Evolutionary conservation across 2,888 invertebrate genomes (phyloP).

Genomic region (Trichacis sp.): DNA sequence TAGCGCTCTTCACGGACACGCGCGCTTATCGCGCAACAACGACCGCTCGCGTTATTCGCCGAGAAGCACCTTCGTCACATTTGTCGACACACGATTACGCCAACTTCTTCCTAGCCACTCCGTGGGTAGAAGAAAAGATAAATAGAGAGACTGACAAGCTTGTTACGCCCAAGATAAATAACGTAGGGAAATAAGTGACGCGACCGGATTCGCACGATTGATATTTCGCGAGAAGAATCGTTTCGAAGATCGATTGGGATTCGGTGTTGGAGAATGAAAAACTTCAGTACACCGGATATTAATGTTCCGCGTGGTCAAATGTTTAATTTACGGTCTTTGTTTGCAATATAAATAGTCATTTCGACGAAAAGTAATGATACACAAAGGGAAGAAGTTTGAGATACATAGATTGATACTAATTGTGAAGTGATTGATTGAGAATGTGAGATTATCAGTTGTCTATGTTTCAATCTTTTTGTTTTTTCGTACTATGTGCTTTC

Average conservation of each 20-base stretch:
- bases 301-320: too few relatives aligned
- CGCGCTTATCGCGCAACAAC: slow-evolving; percentile 40
- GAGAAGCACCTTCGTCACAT: slow-evolving; percentile 28
- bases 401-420: neutral
- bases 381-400: neutral
- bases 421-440: neutral
- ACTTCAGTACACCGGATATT: too few relatives aligned
- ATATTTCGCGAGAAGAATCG: neutral
- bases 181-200: slow-evolving; percentile 6
- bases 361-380: neutral
- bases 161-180: slow-evolving; percentile 1
- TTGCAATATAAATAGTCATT: neutral
- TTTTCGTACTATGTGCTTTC: neutral
- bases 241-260: too few relatives aligned
- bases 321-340: too few relatives aligned
- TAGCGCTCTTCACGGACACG: slow-evolving; percentile 39
- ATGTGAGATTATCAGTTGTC: too few relatives aligned
- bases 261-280: too few relatives aligned
- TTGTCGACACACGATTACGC: slow-evolving; percentile 41
- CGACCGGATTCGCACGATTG: slow-evolving; percentile 1
- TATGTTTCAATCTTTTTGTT: too few relatives aligned
- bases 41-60: slow-evolving; percentile 7
- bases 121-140: neutral
- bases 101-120: too few relatives aligned
- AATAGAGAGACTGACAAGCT: slow-evolving; percentile 1